Base-by-base conservation (phyloP, 2,113 vertebrate species). In the Formicarius rufipectus region DNA sequence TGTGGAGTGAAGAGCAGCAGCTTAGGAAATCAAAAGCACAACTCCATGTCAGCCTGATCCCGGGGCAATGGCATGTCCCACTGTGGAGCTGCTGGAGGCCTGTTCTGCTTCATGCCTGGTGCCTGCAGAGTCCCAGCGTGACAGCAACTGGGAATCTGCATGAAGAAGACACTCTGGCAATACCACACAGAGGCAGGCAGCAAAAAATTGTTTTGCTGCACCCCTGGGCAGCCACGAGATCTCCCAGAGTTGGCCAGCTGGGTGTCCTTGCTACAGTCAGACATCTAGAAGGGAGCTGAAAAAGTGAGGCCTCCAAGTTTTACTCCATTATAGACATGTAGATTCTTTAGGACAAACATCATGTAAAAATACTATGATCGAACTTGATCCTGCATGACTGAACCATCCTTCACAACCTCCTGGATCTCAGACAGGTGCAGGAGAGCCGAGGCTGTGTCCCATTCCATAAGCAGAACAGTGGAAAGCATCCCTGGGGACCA, bases 211-310 rank as follows among this genome's bases (percentile, higher is more conserved):
- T 3, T 58, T 23, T 37, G n/a, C 55, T 71, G 74, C 55, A 35
- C 8, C 37, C 19, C n/a, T 0, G 0, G 40, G 8, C 21, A 69
- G 50, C 45, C 49, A 10, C 3, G 3, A 0, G 1, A 67, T 12
- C 9, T 42, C 33, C 31, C 11, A 8, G 31, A 30, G 50, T 67
- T 76, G 76, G 28, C 31, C 47, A 44, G 45, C 64, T 0, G 2
- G 3, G 12, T 7, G 37, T 30, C 39, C 74, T 37, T 4, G 3
- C 56, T 22, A 5, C 1, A 22, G 21, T 18, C 60, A 91, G 50
- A 24, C 10, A 10, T 4, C 18, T 16, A n/a, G 39, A 55, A 91
- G 52, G n/a, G 3, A 72, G 39, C 52, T 14, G 21, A 30, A 60
- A 69, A 94, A 62, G 37, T 1, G 18, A 67, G 88, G 35, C 49